These are phyloP conservation scores for Chrysodeixis includens DNA, from an alignment of 2,888 invertebrate species.

Conservation along the genomic window DNA sequence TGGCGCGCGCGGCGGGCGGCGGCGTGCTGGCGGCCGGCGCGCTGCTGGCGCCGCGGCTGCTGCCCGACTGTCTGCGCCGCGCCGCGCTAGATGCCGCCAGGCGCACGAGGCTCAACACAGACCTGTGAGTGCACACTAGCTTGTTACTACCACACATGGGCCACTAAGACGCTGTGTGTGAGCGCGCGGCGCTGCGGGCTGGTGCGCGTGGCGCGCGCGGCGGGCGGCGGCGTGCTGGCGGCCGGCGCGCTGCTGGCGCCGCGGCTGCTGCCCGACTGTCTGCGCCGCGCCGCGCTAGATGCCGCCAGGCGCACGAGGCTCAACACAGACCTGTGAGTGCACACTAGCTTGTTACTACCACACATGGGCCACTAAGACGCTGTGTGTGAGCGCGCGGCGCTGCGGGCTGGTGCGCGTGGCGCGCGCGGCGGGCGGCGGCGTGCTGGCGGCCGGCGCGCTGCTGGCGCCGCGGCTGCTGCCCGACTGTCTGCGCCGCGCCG, in stretches of 20 bases:
- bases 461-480: no score
- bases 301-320: constrained; percentile 53
- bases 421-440: constrained; percentile 34
- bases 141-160: no score
- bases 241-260: constrained; percentile 87
- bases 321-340: constrained; percentile 62
- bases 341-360: no score
- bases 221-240: constrained; percentile 38
- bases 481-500: no score
- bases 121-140: no score
- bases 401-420: constrained; percentile 89
- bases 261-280: constrained; percentile 55
- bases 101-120: no score
- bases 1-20: no score
- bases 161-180: constrained; percentile 82
- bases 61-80: no score
- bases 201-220: constrained; percentile 68
- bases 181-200: constrained; percentile 89
- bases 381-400: constrained; percentile 76
- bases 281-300: constrained; percentile 93
- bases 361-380: no score
- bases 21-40: no score
- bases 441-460: constrained; percentile 78
- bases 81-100: no score
- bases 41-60: no score